Evolutionary conservation across 1,140 invertebrate genomes (phyloP).

Genomic region (Drosophila sechellia): DNA sequence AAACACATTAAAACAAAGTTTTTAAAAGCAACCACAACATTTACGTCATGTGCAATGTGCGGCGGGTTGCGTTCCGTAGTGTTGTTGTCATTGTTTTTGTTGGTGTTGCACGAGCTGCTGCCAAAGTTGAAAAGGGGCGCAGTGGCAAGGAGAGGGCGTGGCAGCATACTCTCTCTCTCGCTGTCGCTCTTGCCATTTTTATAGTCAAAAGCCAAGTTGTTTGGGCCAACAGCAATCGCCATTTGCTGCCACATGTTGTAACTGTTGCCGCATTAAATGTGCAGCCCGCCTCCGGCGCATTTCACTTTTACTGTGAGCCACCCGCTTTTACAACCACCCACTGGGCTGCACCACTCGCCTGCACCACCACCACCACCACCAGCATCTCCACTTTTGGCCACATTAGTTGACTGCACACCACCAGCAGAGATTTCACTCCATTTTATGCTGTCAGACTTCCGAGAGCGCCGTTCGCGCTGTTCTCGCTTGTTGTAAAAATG

Average conservation of each 20-base stretch:
- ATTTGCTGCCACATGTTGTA: conserved; percentile 81
- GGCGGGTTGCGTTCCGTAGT: conserved; percentile 43
- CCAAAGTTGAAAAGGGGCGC: conserved; percentile 39
- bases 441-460: conserved; percentile 82
- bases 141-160: conserved; percentile 27
- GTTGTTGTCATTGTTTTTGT: conserved; percentile 12
- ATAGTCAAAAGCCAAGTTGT: conserved; percentile 80
- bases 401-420: conserved; percentile 75
- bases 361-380: neutral
- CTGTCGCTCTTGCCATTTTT: conserved; percentile 54
- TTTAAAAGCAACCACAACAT: conserved; percentile 74
- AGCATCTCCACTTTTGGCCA: conserved; percentile 5
- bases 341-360: neutral
- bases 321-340: conserved; percentile 58
- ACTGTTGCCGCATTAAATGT: conserved; percentile 80
- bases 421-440: conserved; percentile 81
- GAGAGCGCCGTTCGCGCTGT: conserved; percentile 55
- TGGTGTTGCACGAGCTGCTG: conserved; percentile 28
- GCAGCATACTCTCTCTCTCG: conserved; percentile 48
- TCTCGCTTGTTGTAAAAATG: conserved; percentile 66
- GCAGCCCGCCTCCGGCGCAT: conserved; percentile 61
- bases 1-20: conserved; percentile 75
- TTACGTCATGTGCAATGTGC: conserved; percentile 71
- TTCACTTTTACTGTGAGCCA: conserved; percentile 67
- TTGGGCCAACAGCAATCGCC: conserved; percentile 60